Evolutionary conservation across 2,888 invertebrate genomes (phyloP).

Genomic region (Plebejus argus): DNA sequence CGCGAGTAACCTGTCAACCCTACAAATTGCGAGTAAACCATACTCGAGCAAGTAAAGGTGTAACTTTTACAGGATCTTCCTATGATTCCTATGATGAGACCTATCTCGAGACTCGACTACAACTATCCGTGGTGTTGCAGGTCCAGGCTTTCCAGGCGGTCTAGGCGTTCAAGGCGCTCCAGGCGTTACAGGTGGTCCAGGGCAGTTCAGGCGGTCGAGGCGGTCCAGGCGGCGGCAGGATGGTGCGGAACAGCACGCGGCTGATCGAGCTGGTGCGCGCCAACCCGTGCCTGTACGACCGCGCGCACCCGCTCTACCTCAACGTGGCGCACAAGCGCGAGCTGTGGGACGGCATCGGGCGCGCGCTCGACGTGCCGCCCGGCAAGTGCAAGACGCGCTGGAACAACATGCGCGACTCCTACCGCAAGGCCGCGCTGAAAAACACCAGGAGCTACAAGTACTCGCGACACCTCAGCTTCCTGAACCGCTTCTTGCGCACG

Average conservation of each 20-base stretch:
- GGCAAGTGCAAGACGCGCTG: constrained; percentile 32
- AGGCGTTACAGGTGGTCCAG: too few species aligned
- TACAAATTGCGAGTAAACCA: too few species aligned
- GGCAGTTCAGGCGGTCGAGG: too few species aligned
- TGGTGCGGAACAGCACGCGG: constrained; percentile 22
- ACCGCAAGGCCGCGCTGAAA: constrained; percentile 21
- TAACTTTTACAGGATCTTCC: too few species aligned
- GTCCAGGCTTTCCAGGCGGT: too few species aligned
- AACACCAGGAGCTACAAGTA: constrained; percentile 27
- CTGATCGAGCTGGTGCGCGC: constrained; percentile 27
- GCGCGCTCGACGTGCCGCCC: constrained; percentile 18
- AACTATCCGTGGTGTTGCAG: too few species aligned
- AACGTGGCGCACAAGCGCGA: constrained; percentile 24
- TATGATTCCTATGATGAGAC: too few species aligned
- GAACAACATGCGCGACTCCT: constrained; percentile 32
- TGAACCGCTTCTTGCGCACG: not conserved
- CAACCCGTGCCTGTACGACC: constrained; percentile 28
- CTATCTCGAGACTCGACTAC: too few species aligned
- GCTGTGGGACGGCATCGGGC: constrained; percentile 21
- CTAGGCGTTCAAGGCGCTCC: too few species aligned
- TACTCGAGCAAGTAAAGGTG: too few species aligned
- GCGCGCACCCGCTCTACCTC: constrained; percentile 19
- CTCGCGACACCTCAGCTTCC: constrained; percentile 12
- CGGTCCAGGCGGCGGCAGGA: not conserved
- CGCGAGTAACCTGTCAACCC: too few species aligned